phyloP scores from a whole-genome alignment of 2,113 vertebrate species.

The Charina bottae region DNA sequence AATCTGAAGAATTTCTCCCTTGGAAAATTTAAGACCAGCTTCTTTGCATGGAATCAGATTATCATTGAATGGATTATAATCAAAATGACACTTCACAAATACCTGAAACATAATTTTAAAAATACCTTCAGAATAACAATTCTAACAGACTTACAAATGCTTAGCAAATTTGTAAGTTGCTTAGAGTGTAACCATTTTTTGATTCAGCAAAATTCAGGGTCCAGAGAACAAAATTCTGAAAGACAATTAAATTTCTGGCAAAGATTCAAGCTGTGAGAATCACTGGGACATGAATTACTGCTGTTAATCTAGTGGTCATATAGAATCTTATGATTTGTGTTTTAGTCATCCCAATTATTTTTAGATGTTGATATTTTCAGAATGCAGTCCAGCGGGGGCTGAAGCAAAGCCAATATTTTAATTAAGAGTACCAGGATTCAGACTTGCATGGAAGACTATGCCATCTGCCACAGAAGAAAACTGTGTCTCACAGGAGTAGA shows the following conservation, averaged over 20 bases:
- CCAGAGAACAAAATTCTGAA: not conserved
- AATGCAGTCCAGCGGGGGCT: not conserved
- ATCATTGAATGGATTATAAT: constrained; percentile 94
- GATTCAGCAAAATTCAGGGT: not conserved
- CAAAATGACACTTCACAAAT: constrained; percentile 96
- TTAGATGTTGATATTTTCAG: not conserved
- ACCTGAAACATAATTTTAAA: constrained; percentile 78
- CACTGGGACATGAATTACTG: not conserved
- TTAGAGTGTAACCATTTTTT: not conserved
- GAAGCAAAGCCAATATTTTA: not conserved
- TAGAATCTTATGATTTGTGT: not conserved
- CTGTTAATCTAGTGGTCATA: not conserved
- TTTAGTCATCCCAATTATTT: not conserved
- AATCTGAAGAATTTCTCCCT: constrained; percentile 95
- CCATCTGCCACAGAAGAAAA: not conserved
- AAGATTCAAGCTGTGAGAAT: not conserved
- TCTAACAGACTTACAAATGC: not conserved
- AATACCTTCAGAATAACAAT: constrained; percentile 32
- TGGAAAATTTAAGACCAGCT: constrained; percentile 93
- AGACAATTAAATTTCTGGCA: not conserved
- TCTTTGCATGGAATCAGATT: constrained; percentile 98
- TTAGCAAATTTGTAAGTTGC: not conserved
- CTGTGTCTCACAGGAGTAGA: not conserved
- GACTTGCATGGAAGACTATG: not conserved
- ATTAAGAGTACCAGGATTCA: not conserved